Conservation (phyloP, 2,113 vertebrate species). For the Lepisosteus oculatus region DNA sequence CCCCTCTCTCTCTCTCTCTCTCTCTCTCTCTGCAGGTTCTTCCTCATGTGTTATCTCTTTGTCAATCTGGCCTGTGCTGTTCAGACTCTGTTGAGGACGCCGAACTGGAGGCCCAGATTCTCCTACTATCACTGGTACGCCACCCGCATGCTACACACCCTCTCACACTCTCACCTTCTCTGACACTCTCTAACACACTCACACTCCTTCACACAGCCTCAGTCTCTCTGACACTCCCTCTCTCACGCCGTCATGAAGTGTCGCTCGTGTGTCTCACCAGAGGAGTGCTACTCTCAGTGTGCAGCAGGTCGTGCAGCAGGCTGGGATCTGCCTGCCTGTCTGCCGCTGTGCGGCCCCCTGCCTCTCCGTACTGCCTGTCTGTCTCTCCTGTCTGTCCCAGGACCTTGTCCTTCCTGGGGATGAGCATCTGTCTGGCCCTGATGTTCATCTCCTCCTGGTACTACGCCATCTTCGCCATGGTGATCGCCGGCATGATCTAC, state of each 20-base stretch:
- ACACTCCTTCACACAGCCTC: slow-evolving; percentile 6
- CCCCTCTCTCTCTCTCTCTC: neutral
- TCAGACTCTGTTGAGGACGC: slow-evolving; percentile 83
- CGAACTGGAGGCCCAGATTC: slow-evolving; percentile 89
- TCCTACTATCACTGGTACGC: slow-evolving; percentile 88
- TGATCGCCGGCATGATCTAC: slow-evolving; percentile 90
- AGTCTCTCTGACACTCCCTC: neutral
- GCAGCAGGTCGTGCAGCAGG: too few species aligned
- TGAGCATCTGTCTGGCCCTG: slow-evolving; percentile 83
- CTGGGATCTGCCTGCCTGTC: too few species aligned
- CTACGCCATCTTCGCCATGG: slow-evolving; percentile 86
- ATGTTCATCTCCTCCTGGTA: slow-evolving; percentile 96
- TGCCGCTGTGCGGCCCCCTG: too few species aligned
- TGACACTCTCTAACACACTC: slow-evolving; percentile 3
- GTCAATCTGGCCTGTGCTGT: slow-evolving; percentile 88
- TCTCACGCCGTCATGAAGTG: neutral
- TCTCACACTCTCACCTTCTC: slow-evolving; percentile 6
- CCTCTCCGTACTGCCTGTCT: slow-evolving; percentile 12
- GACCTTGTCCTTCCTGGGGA: slow-evolving; percentile 85
- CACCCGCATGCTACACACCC: neutral
- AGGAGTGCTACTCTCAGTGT: neutral
- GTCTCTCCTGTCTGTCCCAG: slow-evolving; percentile 46
- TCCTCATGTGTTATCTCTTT: slow-evolving; percentile 90
- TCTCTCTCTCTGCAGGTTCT: slow-evolving; percentile 70
- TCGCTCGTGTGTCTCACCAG: too few species aligned